Evolutionary conservation across 2,888 invertebrate species (phyloP), one percentile per base, ranked within the genome.

Genomic region (Nomada fucata): DNA sequence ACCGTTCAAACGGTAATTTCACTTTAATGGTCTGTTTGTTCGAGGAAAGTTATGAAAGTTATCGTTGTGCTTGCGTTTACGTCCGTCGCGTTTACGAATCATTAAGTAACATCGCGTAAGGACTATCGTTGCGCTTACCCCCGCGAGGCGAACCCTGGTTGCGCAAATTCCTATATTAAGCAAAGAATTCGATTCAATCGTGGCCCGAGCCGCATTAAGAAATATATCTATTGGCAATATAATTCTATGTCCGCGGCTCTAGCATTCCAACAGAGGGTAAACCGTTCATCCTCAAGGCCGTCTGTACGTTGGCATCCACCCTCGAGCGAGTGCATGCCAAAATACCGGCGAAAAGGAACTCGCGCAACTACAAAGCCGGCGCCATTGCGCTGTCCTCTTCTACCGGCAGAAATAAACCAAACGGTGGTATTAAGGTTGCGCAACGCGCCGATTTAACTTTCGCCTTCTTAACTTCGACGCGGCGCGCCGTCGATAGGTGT

Each of bases 371-470:
- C 42, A 78, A 79, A 79, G 29, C 47, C 42, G 65, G 69, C 81
- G 71, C 61, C 70, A 60, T 52, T 52, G 50, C 55, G 73, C 67
- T 70, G 67, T 61, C 53, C 70, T 26, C 65, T 75, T 63, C 75
- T 53, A 65, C 29, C 53, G 50, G 55, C 83, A 77, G 73, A 84
- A 84, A 82, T 76, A 79, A 76, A 72, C 75, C 60, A 26, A 78
- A 84, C 68, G 65, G 23, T 63, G 36, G 57, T 72, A 57, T 55
- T 60, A 36, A 42, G 55, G 42, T 83, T 82, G 75, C 79, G 82
- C 82, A 84, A 84, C 57, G 11, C 67, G 57, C 59, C 76, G 76
- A 82, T 73, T 82, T 76, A 69, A 73, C 68, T 79, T 69, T 76
- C 57, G 65, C 68, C 61, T 64, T 53, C 64, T 70, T 47, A 50